Conservation (phyloP, 2,113 vertebrate species). For the Jacana jacana region DNA sequence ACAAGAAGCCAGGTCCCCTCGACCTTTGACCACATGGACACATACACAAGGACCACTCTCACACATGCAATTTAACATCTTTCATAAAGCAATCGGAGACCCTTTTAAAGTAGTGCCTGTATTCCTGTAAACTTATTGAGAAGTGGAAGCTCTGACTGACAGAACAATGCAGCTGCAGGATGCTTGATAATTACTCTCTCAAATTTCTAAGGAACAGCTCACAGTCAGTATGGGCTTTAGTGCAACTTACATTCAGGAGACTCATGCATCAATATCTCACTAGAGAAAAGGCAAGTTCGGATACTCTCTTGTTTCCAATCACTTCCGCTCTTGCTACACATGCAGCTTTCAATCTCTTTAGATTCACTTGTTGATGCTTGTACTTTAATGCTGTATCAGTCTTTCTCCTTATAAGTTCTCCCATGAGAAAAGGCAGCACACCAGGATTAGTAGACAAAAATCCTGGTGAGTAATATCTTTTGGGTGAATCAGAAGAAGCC, state of each 20-base stretch:
- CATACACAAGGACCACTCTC: background rate
- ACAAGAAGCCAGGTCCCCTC: background rate
- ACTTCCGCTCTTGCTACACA: background rate
- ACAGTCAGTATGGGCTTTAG: background rate
- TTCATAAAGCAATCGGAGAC: background rate
- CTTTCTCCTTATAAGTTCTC: background rate
- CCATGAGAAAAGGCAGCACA: background rate
- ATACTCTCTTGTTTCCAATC: background rate
- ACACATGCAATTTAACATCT: background rate
- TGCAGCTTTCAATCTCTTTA: background rate
- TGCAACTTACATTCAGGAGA: background rate
- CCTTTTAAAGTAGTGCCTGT: background rate
- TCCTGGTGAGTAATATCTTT: background rate
- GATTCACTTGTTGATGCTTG: background rate
- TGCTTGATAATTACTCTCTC: background rate
- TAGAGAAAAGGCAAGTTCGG: background rate
- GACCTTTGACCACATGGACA: background rate
- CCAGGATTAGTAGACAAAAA: background rate
- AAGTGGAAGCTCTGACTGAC: background rate
- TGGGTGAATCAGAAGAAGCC: background rate
- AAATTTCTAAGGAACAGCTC: background rate
- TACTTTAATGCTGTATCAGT: background rate
- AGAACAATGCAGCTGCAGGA: background rate
- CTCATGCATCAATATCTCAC: background rate
- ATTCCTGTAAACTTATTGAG: background rate